phyloP scores from a whole-genome alignment of 2,797 vertebrate genomes.

The Phrynocephalus forsythii region DNA sequence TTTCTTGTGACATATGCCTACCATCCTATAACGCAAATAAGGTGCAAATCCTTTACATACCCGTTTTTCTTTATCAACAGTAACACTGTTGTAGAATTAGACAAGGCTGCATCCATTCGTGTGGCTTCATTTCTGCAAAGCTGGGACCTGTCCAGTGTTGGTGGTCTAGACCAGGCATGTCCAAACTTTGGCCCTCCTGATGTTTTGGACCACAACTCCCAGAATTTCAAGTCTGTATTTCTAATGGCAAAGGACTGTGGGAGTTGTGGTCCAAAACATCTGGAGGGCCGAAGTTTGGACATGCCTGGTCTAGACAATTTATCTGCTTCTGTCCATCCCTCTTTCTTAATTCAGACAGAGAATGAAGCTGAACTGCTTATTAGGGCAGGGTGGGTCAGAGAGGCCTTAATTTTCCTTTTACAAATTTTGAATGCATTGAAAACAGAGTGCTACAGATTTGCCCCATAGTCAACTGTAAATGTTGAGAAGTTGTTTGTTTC shows the following conservation, averaged over 20 bases:
- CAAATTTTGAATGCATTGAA: too few species aligned
- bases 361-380: neutral
- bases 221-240: too few species aligned
- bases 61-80: neutral
- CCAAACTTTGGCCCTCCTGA: too few species aligned
- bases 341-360: neutral
- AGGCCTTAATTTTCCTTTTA: neutral
- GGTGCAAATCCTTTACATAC: neutral
- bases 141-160: neutral
- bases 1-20: slow-evolving; percentile 15
- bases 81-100: neutral
- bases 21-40: slow-evolving; percentile 14
- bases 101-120: neutral
- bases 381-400: neutral
- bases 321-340: neutral
- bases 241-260: too few species aligned
- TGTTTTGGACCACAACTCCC: too few species aligned
- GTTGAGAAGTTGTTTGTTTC: too few species aligned
- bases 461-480: neutral
- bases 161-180: too few species aligned
- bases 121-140: neutral
- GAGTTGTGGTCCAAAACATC: too few species aligned
- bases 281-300: too few species aligned
- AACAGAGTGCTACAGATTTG: too few species aligned
- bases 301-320: neutral